Base-by-base conservation (phyloP, 35 echinoderm and acorn worm species). In the Stichopus chloronotus region DNA sequence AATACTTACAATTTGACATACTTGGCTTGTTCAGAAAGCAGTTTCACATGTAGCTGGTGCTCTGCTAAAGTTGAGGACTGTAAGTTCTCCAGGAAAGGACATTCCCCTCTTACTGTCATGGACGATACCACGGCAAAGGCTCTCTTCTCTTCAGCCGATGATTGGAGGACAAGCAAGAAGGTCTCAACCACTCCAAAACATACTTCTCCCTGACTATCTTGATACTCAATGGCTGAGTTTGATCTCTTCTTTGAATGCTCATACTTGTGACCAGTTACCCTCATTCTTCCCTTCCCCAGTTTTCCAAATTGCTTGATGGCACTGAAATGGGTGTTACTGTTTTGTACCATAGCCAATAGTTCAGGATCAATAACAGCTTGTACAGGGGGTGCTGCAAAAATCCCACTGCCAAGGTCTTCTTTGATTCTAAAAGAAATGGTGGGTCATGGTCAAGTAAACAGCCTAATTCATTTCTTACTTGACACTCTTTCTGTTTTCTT, bases 1-100 rank as follows among this genome's bases (percentile, higher is more conserved):
- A 57, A 4, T 55, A 86, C 83, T 86, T 86, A 86, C 83, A 5
- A 53, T 86, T 86, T 21, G 2, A 57, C 21, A 11, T 10, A 86
- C 30, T 86, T 86, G 53, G 83, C 83, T 86, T 86, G 83, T 86
- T 86, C 53, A 16, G 83, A 86, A 86, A 86, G 21, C 25, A 86
- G 13, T 55, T 86, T 86, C 9, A 11, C 56, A 9, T 59, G 23
- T 7, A 86, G 53, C 13, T 56, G 8, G 21, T 86, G 83, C 57
- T 86, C 83, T 57, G 53, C 57, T 59, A 86, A 19, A 5, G 57
- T 16, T 6, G 83, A 56, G 11, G 13, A 12, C 3, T 56, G 1
- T 4, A 11, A 14, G 16, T 4, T 11, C 56, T 56, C 83, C 8
- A 86, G 83, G 83, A 86, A 86, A 22, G 83, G 83, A 56, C 83